These are phyloP conservation scores for Trematocara unimaculatum DNA, from an alignment of 2,113 vertebrate genomes.

Conservation along the genomic window DNA sequence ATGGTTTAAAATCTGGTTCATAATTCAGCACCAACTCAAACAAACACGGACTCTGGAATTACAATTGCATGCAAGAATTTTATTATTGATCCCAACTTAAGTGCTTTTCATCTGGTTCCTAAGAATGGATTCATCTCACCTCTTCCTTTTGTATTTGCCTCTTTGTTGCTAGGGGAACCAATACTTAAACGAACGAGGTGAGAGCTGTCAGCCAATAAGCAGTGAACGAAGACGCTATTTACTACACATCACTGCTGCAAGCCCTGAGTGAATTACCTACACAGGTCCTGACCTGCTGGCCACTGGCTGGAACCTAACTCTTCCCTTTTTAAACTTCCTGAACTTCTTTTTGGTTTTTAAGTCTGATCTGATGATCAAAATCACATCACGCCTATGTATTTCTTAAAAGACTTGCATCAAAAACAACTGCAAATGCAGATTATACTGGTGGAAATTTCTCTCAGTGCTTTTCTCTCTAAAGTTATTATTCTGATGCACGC, in stretches of 20 bases:
- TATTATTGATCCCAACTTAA: background rate
- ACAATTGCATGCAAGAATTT: background rate
- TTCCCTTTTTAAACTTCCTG: background rate
- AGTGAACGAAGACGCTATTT: slow-evolving; percentile 29
- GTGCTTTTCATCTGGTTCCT: slow-evolving; percentile 47
- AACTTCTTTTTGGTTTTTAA: background rate
- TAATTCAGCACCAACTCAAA: background rate
- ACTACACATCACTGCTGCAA: slow-evolving; percentile 13
- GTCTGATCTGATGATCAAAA: background rate
- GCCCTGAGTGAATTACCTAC: background rate
- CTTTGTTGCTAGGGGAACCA: slow-evolving; percentile 71
- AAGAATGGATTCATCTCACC: slow-evolving; percentile 54
- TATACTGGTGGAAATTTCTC: background rate
- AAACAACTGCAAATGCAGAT: background rate
- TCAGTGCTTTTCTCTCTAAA: background rate
- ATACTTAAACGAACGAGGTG: slow-evolving; percentile 60
- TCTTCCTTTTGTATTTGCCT: slow-evolving; percentile 56
- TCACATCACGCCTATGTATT: background rate
- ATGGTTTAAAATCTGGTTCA: background rate
- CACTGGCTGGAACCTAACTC: background rate
- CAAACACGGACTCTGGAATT: background rate
- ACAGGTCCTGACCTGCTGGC: background rate
- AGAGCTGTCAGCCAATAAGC: slow-evolving; percentile 63
- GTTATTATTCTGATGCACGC: background rate
- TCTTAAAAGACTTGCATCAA: background rate